phyloP scores from a whole-genome alignment of 2,113 vertebrate species.

The Mormyrus iriodes region DNA sequence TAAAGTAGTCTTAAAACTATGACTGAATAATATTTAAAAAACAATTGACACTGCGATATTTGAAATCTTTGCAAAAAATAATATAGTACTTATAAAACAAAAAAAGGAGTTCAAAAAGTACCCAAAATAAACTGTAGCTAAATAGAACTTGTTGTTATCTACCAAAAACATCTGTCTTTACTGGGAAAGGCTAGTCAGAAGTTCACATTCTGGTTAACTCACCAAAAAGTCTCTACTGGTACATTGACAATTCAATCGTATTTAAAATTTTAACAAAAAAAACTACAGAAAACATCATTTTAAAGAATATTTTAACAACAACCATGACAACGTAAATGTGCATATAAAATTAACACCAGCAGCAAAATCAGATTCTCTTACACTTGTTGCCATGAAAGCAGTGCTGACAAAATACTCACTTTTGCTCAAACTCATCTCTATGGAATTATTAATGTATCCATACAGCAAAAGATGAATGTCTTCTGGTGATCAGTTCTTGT shows the following conservation, averaged over 20 bases:
- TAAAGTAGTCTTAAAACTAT: background rate
- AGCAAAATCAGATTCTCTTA: background rate
- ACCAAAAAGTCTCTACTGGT: background rate
- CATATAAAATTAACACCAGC: background rate
- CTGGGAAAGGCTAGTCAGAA: background rate
- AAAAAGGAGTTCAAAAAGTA: background rate
- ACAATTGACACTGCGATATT: too few species aligned
- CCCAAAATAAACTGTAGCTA: background rate
- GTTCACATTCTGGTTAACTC: background rate
- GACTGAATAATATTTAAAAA: too few species aligned
- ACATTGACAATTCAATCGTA: background rate
- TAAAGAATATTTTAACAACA: background rate
- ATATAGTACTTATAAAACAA: background rate
- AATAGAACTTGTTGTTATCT: background rate
- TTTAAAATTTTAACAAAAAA: background rate
- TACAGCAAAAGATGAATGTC: background rate
- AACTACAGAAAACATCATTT: background rate
- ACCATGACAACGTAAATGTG: background rate
- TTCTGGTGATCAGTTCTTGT: background rate
- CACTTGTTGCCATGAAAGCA: background rate
- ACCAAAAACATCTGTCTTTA: background rate
- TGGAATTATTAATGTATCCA: background rate
- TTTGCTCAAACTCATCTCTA: background rate
- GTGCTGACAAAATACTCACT: background rate
- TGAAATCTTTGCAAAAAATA: too few species aligned